Percentiles rank a stretch among this genome's conserved stretches.
phyloP scores from a whole-genome alignment of 2,888 invertebrate genomes.

The Epinotia demarniana region DNA sequence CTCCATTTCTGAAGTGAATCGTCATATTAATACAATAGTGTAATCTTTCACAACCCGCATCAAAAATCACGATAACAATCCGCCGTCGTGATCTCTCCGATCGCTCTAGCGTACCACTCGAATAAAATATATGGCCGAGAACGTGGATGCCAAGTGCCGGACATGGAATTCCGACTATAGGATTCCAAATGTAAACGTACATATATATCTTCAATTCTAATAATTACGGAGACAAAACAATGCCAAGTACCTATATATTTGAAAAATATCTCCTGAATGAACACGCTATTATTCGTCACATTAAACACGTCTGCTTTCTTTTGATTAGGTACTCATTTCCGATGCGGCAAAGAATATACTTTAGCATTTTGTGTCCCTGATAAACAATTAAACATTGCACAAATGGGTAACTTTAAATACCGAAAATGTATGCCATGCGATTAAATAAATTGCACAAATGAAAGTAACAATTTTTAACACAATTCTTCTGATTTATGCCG shows the following conservation, averaged over 20 bases:
- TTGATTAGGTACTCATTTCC: not conserved
- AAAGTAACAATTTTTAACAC: too few relatives aligned
- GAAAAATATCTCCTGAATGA: not conserved
- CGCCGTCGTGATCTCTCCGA: slow-evolving; percentile 30
- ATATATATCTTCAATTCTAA: slow-evolving; percentile 8
- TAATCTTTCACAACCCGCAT: slow-evolving; percentile 27
- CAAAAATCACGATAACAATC: slow-evolving; percentile 42
- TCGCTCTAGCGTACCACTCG: slow-evolving; percentile 26
- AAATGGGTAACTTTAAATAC: too few relatives aligned
- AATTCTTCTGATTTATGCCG: not conserved
- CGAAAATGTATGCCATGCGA: too few relatives aligned
- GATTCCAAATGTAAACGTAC: slow-evolving; percentile 10
- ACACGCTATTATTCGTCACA: not conserved
- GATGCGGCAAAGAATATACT: not conserved
- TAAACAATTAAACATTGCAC: not conserved
- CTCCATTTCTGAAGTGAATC: not conserved
- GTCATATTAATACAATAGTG: slow-evolving; percentile 13
- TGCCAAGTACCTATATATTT: too few relatives aligned
- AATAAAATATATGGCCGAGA: slow-evolving; percentile 39
- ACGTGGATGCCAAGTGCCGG: slow-evolving; percentile 12
- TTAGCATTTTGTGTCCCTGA: not conserved
- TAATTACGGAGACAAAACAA: not conserved
- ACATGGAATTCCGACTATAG: not conserved
- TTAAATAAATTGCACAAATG: too few relatives aligned
- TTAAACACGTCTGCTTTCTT: not conserved